Base-by-base conservation (phyloP, 2,888 invertebrate genomes). In the Hololepta plana region DNA sequence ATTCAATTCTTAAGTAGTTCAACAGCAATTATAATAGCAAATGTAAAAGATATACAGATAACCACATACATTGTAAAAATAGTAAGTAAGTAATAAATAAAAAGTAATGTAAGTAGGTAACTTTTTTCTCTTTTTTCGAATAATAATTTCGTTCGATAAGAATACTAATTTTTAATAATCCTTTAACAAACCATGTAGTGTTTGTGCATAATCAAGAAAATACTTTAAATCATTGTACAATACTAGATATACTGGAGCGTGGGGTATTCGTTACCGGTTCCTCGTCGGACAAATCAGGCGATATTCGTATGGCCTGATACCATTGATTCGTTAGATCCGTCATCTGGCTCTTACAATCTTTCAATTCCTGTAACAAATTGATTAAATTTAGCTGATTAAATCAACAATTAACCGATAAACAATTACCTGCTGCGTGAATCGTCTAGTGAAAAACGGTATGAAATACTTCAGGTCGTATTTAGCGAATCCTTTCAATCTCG, bases 261-360 rank as follows among this genome's bases (percentile, higher is more conserved):
- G 49, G 49, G 5, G 52, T 49, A 29, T 42, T 47, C 10, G 42
- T 39, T 20, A 42, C 40, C 21, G 42, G 70, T 32, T 82, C 81
- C 30, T 81, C 82, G 22, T 84, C 85, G 15, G 82, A 81, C 42
- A 84, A 76, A 35, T 81, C 68, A 6, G 88, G 87, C 24, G 82
- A 77, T 43, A 87, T 79, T 32, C 87, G 66, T 38, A 93, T 90
- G 1, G 91, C 91, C 51, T 93, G 85, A 57, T 91, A 93, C 93
- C 93, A 95, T 50, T 93, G 84, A 49, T 91, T 88, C 1, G 93
- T 91, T 37, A 95, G 60, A 54, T 87, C 87, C 2, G 85, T 84
- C 88, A 95, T 91, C 59, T 93, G 91, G 38, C 81, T 85, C 53
- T 87, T 87, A 47, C 93, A 93, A 53, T 95, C 93, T 48, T 85